Conservation (phyloP, 2,797 vertebrate genomes). For the Eulemur rubriventer region DNA sequence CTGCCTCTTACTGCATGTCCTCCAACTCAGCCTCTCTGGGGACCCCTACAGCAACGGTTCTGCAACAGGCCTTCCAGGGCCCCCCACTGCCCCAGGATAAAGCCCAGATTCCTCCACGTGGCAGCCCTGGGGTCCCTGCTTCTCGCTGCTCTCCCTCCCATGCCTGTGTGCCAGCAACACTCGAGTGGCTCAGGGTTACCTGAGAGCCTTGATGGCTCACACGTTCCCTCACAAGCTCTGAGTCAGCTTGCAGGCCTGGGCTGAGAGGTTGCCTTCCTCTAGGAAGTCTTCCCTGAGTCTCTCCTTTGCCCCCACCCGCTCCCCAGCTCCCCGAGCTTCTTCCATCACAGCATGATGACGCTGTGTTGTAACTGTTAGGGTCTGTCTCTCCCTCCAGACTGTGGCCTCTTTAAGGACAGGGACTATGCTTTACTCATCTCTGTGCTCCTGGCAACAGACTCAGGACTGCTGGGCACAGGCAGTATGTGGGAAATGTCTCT, state of each 20-base stretch:
- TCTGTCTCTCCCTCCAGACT: neutral
- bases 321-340: neutral
- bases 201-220: neutral
- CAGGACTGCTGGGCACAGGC: neutral
- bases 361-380: neutral
- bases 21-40: neutral
- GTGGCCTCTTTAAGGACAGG: neutral
- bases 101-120: neutral
- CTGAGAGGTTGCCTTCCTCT: neutral
- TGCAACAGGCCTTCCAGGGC: neutral
- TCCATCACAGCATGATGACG: neutral
- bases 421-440: neutral
- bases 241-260: neutral
- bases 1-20: neutral
- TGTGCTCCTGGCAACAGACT: neutral
- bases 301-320: neutral
- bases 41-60: neutral
- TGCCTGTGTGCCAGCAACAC: neutral
- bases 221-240: neutral
- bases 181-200: neutral
- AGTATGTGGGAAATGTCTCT: neutral
- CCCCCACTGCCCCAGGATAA: neutral
- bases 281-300: neutral
- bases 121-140: neutral
- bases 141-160: neutral